These are phyloP conservation scores for Plagodis dolabraria DNA, from an alignment of 2,888 invertebrate genomes.

Conservation along the genomic window DNA sequence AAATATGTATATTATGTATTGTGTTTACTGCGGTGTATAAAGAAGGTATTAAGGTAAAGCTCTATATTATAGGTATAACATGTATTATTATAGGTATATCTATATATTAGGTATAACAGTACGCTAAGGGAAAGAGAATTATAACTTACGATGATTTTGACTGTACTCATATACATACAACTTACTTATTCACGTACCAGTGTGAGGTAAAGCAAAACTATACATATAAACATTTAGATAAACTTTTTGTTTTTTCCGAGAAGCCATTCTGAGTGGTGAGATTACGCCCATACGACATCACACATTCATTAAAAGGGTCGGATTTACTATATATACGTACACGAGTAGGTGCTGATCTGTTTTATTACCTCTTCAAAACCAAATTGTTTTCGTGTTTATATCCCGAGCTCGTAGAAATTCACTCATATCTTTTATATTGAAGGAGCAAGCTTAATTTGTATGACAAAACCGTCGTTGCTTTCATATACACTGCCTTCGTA, in stretches of 20 bases:
- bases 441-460: slow-evolving; percentile 41
- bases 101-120: no score
- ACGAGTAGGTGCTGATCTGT: slow-evolving; percentile 12
- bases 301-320: background rate
- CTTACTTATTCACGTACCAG: no score
- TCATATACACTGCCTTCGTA: slow-evolving; percentile 24
- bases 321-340: slow-evolving; percentile 1
- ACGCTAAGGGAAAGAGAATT: no score
- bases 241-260: background rate
- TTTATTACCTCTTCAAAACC: slow-evolving; percentile 25
- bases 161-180: no score
- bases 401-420: slow-evolving; percentile 32
- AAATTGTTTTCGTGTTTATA: slow-evolving; percentile 39
- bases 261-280: background rate
- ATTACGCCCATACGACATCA: slow-evolving; percentile 2
- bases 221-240: no score
- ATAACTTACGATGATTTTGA: no score
- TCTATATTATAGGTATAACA: no score
- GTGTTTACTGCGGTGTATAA: no score
- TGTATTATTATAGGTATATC: no score
- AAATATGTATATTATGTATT: no score
- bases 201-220: no score
- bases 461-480: slow-evolving; percentile 37
- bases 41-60: no score
- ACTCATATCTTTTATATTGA: slow-evolving; percentile 35